Conservation (phyloP, 2,113 vertebrate species). For the Cottus gobio region DNA sequence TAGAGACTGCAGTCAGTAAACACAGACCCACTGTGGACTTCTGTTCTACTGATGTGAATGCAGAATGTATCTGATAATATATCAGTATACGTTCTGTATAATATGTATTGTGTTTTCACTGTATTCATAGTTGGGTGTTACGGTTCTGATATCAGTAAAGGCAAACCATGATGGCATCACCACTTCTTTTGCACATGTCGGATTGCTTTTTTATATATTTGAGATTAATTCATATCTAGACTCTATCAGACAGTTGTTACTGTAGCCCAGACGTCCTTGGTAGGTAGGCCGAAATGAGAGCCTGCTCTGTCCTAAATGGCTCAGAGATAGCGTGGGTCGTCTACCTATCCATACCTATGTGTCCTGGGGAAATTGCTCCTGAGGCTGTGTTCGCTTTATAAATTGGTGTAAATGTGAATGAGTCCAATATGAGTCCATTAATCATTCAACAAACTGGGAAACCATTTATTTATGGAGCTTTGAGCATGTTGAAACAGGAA, state of each 20-base stretch:
- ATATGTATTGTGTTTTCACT: not conserved
- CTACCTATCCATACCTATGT: no score
- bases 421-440: no score
- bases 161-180: no score
- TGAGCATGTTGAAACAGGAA: not conserved
- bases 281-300: not conserved
- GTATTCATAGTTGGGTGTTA: no score
- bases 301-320: not conserved
- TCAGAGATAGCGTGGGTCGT: no score
- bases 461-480: not conserved
- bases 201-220: no score
- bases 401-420: not conserved
- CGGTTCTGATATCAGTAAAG: no score
- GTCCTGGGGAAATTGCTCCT: not conserved
- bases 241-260: no score
- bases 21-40: conserved; percentile 1
- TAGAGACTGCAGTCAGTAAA: conserved; percentile 78
- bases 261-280: no score
- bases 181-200: no score
- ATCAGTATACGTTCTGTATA: no score
- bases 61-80: not conserved
- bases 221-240: no score
- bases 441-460: not conserved
- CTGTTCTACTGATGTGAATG: not conserved
- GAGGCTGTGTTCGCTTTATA: not conserved